These are phyloP conservation scores for Achatina immaculata DNA, from an alignment of 1,140 invertebrate species.

Conservation along the genomic window DNA sequence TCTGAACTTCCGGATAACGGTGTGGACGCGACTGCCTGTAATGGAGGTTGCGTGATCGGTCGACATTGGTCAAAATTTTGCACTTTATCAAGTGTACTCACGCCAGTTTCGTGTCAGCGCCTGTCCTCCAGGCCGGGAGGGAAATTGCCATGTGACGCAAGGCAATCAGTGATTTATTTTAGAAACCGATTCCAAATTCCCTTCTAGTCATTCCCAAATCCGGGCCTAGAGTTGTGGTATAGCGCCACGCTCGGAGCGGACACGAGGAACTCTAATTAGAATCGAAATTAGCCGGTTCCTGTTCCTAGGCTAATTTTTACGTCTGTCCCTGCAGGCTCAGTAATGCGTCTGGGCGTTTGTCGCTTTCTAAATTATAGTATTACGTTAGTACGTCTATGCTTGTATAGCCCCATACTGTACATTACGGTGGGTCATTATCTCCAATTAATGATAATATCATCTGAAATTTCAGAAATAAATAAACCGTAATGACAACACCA, in stretches of 20 bases:
- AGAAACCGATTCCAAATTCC: conserved; percentile 16
- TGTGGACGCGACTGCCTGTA: background rate
- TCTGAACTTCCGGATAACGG: background rate
- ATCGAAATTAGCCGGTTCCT: background rate
- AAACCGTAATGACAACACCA: too few species aligned
- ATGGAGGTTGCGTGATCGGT: conserved; percentile 5
- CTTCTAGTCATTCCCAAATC: background rate
- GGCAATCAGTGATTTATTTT: conserved; percentile 13
- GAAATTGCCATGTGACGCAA: conserved; percentile 16
- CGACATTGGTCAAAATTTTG: conserved; percentile 12
- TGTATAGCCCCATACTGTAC: too few species aligned
- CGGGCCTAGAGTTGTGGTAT: background rate
- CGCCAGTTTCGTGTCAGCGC: conserved; percentile 5
- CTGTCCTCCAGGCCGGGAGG: background rate
- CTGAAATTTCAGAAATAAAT: too few species aligned
- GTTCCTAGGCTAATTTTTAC: background rate
- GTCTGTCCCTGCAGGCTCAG: too few species aligned
- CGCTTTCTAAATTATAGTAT: too few species aligned
- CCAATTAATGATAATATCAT: too few species aligned
- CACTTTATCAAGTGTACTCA: conserved; percentile 17
- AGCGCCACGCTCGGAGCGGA: background rate
- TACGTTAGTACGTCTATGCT: too few species aligned
- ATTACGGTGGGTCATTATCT: too few species aligned
- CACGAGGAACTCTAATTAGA: background rate
- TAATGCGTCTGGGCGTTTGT: too few species aligned